Base-by-base conservation (phyloP, 2,797 vertebrate genomes). In the Pseudochaenichthys georgianus region DNA sequence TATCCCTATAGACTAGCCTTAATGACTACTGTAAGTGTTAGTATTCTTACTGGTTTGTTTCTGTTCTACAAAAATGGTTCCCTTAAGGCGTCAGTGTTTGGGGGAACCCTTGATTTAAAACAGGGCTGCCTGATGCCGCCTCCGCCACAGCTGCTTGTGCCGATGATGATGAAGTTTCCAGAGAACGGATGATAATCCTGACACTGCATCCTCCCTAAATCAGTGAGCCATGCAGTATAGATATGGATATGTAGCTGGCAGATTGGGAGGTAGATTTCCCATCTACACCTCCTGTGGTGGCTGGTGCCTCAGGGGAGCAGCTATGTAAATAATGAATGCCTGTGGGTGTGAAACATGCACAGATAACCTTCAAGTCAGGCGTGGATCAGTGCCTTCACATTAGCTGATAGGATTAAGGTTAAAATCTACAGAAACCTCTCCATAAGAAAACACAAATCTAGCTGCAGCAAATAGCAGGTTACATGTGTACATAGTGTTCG, bases 281-380 rank as follows among this genome's bases (percentile, higher is more conserved):
- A 89, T 93, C 91, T 89, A 78, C 89, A 89, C 93, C 93, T 93
- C 90, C 92, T 84, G 88, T 82, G 81, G 90, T 80, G 89, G 84
- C 84, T 78, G 81, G 76, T 82, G 83, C 88, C 91, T 92, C 88
- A 3, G 71, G 91, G 89, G 91, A 93, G 89, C 88, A 78, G 89
- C 92, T 87, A 92, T 95, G 93, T 94, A 95, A 94, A 95, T 95
- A 95, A 94, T 92, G 91, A 92, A 95, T 93, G 92, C 89, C 90
- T 87, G 86, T 90, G 86, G 93, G 92, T 90, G 88, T 90, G 90
- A 93, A 94, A 94, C 93, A 94, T 91, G 89, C 89, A 89, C 89
- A 86, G 94, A 95, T 95, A 94, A 95, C 94, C 94, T 95, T 96
- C 93, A 94, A 92, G 90, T 94, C 92, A 90, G 93, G 81, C 75